A percentile compares a stretch with the other conserved stretches of the same genome.
phyloP scores from a whole-genome alignment of 2,797 vertebrate species.

The Rhincodon typus region DNA sequence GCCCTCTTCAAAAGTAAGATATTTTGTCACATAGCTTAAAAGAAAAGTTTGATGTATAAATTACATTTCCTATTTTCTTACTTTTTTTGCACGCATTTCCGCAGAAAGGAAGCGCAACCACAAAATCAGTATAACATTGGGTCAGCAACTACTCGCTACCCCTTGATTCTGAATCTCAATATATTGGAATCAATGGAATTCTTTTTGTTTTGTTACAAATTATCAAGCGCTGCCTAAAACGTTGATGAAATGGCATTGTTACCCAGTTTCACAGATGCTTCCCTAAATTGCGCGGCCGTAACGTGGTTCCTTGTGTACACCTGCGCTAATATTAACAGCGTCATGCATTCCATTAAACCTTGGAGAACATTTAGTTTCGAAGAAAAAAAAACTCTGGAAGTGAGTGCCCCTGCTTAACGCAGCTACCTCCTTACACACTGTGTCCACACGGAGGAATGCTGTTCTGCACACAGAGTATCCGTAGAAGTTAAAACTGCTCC shows the following conservation, averaged over 20 bases:
- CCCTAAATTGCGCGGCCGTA: background rate
- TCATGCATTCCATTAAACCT: background rate
- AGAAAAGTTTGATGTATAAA: background rate
- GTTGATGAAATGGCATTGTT: background rate
- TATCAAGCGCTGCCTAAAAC: too few species aligned
- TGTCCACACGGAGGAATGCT: background rate
- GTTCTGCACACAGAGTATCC: too few species aligned
- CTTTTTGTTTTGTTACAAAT: background rate
- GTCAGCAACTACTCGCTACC: background rate
- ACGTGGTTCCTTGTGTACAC: too few species aligned
- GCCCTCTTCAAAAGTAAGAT: background rate
- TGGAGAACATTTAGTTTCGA: background rate
- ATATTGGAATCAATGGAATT: background rate
- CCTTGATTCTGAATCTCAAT: too few species aligned
- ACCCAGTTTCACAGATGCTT: background rate
- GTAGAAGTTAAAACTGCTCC: background rate
- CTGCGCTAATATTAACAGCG: background rate
- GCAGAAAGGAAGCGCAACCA: background rate
- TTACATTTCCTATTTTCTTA: background rate
- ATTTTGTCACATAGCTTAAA: background rate
- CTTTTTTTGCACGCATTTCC: background rate
- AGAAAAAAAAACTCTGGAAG: background rate
- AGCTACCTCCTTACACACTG: background rate
- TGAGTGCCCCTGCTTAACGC: background rate
- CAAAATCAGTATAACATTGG: background rate